These are phyloP conservation scores for Neolamprologus ventralis DNA, from an alignment of 2,113 vertebrate genomes.

Conservation along the genomic window DNA sequence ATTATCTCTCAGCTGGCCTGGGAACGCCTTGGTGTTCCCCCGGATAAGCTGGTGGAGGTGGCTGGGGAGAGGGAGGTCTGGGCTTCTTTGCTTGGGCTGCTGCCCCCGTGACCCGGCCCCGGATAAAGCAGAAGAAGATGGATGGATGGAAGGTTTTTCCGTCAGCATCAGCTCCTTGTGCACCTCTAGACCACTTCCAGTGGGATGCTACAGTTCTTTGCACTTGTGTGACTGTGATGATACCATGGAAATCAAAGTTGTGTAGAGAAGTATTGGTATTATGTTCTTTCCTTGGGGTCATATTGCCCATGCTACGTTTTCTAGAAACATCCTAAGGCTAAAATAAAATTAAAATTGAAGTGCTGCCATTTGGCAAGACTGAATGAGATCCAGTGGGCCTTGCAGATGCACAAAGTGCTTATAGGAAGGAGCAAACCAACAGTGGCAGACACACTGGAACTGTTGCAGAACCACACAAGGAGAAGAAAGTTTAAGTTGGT, in stretches of 20 bases:
- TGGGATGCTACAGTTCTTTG: background rate
- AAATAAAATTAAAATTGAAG: background rate
- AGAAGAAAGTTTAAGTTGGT: fast-evolving
- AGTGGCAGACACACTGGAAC: background rate
- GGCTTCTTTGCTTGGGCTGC: background rate
- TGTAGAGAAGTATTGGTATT: background rate
- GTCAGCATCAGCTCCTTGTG: background rate
- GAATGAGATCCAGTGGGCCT: background rate
- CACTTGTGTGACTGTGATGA: background rate
- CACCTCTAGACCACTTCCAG: background rate
- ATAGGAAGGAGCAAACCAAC: background rate
- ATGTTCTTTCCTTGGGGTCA: background rate
- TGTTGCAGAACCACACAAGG: background rate
- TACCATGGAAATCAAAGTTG: background rate
- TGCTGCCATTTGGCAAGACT: background rate
- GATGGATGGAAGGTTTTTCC: background rate
- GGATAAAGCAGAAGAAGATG: background rate
- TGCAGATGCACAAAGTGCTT: fast-evolving
- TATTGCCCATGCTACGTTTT: background rate
- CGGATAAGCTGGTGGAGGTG: background rate
- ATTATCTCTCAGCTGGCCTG: fast-evolving
- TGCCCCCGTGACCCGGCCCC: background rate
- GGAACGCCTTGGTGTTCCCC: background rate
- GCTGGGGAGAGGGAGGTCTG: background rate
- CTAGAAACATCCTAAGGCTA: background rate